Conservation (phyloP, 1,140 invertebrate species). For the Drosophila elegans region DNA sequence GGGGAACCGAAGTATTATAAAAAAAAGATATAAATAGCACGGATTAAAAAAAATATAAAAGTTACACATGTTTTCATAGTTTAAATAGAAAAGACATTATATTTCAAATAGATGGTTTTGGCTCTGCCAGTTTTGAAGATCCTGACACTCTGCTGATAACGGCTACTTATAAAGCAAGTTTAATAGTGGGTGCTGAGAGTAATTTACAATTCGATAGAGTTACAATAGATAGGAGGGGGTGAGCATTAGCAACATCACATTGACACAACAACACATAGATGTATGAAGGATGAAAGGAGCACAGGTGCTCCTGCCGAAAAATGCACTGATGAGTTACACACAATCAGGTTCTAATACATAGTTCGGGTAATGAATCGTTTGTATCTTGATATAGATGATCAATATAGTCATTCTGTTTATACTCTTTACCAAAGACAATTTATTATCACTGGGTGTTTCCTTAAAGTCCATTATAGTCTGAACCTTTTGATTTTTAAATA, state of each 20-base stretch:
- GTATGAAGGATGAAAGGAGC: constrained; percentile 31
- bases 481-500: constrained; percentile 87
- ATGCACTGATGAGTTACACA: constrained; percentile 30
- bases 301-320: constrained; percentile 16
- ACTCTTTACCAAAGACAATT: constrained; percentile 92
- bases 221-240: constrained; percentile 25
- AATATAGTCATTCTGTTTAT: constrained; percentile 57
- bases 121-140: neutral
- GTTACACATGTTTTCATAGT: too few relatives aligned
- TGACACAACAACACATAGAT: constrained; percentile 33
- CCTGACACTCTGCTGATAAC: constrained; percentile 15
- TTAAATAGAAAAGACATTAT: neutral
- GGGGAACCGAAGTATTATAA: neutral
- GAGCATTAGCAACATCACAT: constrained; percentile 37
- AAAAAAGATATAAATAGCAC: neutral
- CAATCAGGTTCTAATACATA: constrained; percentile 11
- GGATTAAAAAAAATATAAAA: neutral
- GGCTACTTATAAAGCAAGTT: constrained; percentile 25
- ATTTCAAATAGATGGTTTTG: neutral
- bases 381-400: constrained; percentile 41
- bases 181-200: constrained; percentile 13
- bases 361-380: constrained; percentile 28
- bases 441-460: constrained; percentile 93
- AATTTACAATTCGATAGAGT: constrained; percentile 30
- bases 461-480: constrained; percentile 94